Evolutionary conservation across 1,140 invertebrate species (phyloP), one percentile per base, ranked within the genome.

Genomic region (Subanguina moxae): DNA sequence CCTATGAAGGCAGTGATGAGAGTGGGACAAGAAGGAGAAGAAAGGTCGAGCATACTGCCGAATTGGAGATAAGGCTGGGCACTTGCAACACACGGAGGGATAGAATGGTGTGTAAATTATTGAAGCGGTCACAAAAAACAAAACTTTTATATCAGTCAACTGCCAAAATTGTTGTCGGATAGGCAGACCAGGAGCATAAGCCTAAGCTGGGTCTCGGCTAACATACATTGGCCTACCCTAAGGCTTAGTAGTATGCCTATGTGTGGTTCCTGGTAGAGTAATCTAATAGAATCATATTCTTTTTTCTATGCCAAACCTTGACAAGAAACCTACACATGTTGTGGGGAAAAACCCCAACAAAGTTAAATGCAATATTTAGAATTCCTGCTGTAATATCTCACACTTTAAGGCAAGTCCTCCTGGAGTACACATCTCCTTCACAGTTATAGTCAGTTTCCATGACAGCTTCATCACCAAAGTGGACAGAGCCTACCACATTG

Each of bases 391-490:
- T n/a, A n/a, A n/a, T n/a, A n/a, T 5, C 32, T 38, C 32, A 11
- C 3, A 7, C 48, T 59, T 70, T 27, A 46, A 75, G 73, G 62
- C 71, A 25, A 65, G 65, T 62, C 73, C 73, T 23, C 73, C 73
- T 19, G 73, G 73, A 3, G 69, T 76, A 11, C 63, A 70, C 23
- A 46, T 75, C 15, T 66, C 66, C 11, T 64, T 75, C 27, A 75
- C 75, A 8, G 67, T 76, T 1, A 57, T 75, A 13, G 74, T 75
- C 48, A 78, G 76, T 28, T 75, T 75, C 58, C 74, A 75, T 59
- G n/a, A 61, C 1, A 73, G 45, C 52, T 75, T 75, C 57, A 77
- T 75, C 73, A 75, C 66, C 21, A 74, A 75, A 48, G 65, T 75
- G 11, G 74, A 75, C 27, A n/a, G 68, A 15, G 74, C 74, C 15